Conservation (phyloP, 2,888 invertebrate genomes). For the Choristoneura rosaceana region DNA sequence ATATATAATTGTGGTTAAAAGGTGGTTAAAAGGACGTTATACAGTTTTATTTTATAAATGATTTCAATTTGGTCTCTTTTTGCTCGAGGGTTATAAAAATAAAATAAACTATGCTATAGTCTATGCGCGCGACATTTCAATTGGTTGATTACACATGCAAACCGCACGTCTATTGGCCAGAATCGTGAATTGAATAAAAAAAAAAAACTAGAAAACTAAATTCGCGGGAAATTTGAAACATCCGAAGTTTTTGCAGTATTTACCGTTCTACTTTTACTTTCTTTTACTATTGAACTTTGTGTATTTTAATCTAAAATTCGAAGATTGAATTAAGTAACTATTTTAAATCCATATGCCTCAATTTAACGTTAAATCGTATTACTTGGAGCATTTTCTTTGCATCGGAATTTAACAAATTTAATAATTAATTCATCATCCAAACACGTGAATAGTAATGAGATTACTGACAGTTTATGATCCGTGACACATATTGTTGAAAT, state of each 20-base stretch:
- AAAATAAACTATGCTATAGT: neutral
- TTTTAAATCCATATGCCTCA: no score
- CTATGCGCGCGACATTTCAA: neutral
- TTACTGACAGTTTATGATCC: conserved; percentile 18
- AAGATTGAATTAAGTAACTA: no score
- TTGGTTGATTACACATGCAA: neutral
- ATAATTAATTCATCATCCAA: neutral
- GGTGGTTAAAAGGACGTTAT: no score
- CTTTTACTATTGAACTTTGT: no score
- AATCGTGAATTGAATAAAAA: neutral
- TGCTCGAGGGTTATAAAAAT: neutral
- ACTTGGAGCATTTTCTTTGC: neutral
- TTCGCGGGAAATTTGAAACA: conserved; percentile 1
- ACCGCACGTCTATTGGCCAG: neutral
- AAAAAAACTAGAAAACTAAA: neutral
- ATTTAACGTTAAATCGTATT: no score
- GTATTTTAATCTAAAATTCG: no score
- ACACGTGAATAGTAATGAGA: neutral
- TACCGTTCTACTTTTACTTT: no score
- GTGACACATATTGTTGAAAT: conserved; percentile 58
- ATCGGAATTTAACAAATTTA: neutral
- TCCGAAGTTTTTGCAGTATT: no score
- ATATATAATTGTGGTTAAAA: neutral
- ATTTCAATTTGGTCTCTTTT: no score
- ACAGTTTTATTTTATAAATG: no score